Evolutionary conservation across 2,113 vertebrate genomes (phyloP).

Genomic region (Odocoileus hemionus): DNA sequence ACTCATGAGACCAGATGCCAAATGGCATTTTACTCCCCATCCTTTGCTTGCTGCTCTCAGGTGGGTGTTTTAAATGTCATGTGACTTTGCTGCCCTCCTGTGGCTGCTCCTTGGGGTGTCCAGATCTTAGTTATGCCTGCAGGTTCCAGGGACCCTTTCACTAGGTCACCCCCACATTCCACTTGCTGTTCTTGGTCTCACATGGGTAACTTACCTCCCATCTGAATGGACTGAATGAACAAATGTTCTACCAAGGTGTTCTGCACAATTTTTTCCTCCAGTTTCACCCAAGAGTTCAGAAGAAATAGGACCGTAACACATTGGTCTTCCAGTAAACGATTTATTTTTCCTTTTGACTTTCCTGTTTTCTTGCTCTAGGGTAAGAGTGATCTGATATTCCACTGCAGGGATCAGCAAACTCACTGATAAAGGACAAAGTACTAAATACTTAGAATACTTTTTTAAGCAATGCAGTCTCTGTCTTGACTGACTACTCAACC

Average conservation of each 20-base stretch:
- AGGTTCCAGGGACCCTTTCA: not conserved
- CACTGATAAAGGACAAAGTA: no score
- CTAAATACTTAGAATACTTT: not conserved
- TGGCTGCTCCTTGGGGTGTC: conserved; percentile 66
- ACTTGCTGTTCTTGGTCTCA: not conserved
- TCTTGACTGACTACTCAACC: not conserved
- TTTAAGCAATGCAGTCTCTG: not conserved
- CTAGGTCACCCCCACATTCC: not conserved
- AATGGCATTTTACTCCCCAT: not conserved
- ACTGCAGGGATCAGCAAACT: not conserved
- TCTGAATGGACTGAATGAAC: not conserved
- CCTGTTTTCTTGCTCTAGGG: not conserved
- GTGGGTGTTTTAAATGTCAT: conserved; percentile 34
- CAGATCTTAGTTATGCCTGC: not conserved
- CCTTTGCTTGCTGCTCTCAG: not conserved
- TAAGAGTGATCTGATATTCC: not conserved
- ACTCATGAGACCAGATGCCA: not conserved
- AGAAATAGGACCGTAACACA: no score
- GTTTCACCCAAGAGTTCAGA: not conserved
- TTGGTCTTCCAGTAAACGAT: not conserved
- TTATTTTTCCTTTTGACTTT: not conserved
- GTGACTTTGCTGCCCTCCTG: conserved; percentile 75
- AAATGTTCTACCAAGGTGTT: not conserved
- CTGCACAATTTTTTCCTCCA: not conserved
- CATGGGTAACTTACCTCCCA: fast-evolving